phyloP scores from a whole-genome alignment of 2,888 invertebrate genomes.

The Caenorhabditis japonica region DNA sequence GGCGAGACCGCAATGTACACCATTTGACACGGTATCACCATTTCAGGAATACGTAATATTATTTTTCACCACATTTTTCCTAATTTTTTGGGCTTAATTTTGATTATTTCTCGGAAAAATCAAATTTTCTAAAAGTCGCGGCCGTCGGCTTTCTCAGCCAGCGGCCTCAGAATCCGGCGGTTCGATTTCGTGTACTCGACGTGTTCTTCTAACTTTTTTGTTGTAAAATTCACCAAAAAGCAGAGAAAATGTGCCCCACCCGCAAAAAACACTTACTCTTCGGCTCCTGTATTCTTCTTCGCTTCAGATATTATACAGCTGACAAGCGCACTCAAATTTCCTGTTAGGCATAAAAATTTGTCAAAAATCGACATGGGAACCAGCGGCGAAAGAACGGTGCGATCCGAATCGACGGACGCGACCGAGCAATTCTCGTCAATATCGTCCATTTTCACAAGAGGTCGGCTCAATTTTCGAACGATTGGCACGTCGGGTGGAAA shows the following conservation, averaged over 20 bases:
- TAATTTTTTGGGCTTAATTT: too few species aligned
- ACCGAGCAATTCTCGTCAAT: slow-evolving; percentile 25
- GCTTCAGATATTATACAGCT: slow-evolving; percentile 75
- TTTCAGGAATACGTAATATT: too few species aligned
- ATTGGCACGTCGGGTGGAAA: slow-evolving; percentile 35
- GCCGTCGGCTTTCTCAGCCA: too few species aligned
- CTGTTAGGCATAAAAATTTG: slow-evolving; percentile 57
- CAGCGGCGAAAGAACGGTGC: slow-evolving; percentile 28
- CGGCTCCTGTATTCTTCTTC: slow-evolving; percentile 72
- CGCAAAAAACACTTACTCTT: slow-evolving; percentile 69
- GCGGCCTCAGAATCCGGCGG: too few species aligned
- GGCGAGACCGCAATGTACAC: too few species aligned
- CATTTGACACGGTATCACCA: too few species aligned
- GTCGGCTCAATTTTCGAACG: slow-evolving; percentile 39
- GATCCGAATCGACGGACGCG: slow-evolving; percentile 26
- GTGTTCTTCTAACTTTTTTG: too few species aligned
- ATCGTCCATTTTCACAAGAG: slow-evolving; percentile 31
- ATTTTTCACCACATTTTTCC: too few species aligned
- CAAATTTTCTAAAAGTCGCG: too few species aligned
- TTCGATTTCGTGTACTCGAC: too few species aligned
- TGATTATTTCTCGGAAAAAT: too few species aligned
- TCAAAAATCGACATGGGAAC: slow-evolving; percentile 49
- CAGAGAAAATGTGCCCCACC: neutral
- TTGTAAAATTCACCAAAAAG: neutral
- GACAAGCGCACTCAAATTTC: slow-evolving; percentile 72